Evolutionary conservation across 2,888 invertebrate genomes (phyloP).

Genomic region (Idaea biselata): DNA sequence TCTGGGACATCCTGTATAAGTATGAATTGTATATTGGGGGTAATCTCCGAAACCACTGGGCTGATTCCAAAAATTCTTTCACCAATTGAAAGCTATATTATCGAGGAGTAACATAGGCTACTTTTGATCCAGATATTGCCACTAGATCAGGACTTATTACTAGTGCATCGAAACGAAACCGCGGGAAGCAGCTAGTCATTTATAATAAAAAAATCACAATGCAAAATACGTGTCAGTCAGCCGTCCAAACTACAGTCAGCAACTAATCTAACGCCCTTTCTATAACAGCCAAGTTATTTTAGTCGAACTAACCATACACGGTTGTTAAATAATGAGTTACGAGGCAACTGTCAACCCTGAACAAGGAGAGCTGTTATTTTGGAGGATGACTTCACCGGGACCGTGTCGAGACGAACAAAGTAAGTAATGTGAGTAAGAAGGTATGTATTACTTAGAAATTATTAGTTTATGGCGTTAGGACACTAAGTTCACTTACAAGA

Average conservation of each 20-base stretch:
- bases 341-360: constrained; percentile 20
- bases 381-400: constrained; percentile 67
- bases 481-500: too few relatives aligned
- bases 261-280: not conserved
- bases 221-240: not conserved
- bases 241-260: not conserved
- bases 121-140: too few relatives aligned
- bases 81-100: too few relatives aligned
- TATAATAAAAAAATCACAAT: not conserved
- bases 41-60: too few relatives aligned
- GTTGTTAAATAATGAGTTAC: constrained; percentile 5
- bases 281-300: not conserved
- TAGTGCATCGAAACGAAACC: too few relatives aligned
- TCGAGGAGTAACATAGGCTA: too few relatives aligned
- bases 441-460: not conserved
- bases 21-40: too few relatives aligned
- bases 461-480: not conserved
- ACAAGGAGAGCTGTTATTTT: constrained; percentile 40
- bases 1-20: too few relatives aligned
- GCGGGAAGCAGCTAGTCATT: too few relatives aligned
- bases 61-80: too few relatives aligned
- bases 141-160: too few relatives aligned
- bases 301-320: not conserved
- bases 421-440: not conserved
- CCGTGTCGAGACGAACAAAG: constrained; percentile 23